Evolutionary conservation across 2,888 invertebrate species (phyloP), one percentile per base, ranked within the genome.

Genomic region (Rhaphigaster nebulosa): DNA sequence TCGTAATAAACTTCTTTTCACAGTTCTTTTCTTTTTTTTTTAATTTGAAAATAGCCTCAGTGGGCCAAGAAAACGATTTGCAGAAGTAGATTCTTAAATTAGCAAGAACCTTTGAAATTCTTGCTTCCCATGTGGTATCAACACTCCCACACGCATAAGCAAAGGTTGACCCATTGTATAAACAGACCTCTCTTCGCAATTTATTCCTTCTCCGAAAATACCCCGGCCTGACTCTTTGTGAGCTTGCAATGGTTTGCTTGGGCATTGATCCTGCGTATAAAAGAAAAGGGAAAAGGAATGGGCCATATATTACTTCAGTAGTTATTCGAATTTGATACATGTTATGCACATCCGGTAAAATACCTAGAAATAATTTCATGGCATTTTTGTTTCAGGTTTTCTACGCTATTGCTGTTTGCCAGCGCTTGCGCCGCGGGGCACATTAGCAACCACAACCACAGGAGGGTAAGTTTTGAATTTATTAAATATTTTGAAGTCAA

Each of bases 81-180:
- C 84, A 84, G 84, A 84, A 45, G 84, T 45, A 50, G 45, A 45
- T 26, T 84, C 84, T 50, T 41, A 84, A 84, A 84, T 84, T 84
- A 84, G 84, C 84, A 15, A 38, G 26, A 80, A 41, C 15, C 45
- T 84, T 45, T 84, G 84, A 84, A 34, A 84, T 84, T 45, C 26
- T 26, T 38, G 80, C 41, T 26, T 80, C 26, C 84, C 13, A 45
- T 84, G 45, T 84, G n/a, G 45, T 45, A 84, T 84, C 84, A 84
- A 84, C 84, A 84, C 45, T n/a, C 45, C 45, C 45, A 15, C 45
- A 45, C 45, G 84, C 45, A n/a, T 84, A 84, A 84, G 18, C 84
- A 84, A 84, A 84, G 84, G 84, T 84, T 84, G 84, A 80, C 80
- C 84, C 45, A 84, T 41, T 45, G 84, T 84, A 10, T 84, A 84